Percentiles rank a stretch among this genome's conserved stretches.
phyloP scores from a whole-genome alignment of 2,888 invertebrate species.

The Crepidodera aurea region DNA sequence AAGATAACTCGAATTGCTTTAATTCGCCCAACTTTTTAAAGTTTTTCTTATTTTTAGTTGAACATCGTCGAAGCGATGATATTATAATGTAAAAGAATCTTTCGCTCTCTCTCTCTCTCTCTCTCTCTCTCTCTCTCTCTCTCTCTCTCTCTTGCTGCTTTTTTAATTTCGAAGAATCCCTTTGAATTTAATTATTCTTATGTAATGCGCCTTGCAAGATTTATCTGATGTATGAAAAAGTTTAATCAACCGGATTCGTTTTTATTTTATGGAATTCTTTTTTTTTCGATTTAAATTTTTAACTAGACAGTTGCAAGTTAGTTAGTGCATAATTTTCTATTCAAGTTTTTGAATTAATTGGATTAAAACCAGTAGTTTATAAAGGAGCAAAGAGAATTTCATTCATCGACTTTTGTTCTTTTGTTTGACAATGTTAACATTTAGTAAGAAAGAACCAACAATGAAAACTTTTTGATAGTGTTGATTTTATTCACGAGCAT shows the following conservation, averaged over 20 bases:
- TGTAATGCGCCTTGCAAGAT: constrained; percentile 19
- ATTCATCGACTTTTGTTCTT: too few species aligned
- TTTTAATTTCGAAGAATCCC: constrained; percentile 19
- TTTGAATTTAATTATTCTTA: constrained; percentile 34
- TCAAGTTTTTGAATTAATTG: too few species aligned
- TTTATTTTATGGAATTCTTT: background rate
- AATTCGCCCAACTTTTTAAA: constrained; percentile 37
- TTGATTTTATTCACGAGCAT: too few species aligned
- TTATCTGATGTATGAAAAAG: constrained; percentile 28
- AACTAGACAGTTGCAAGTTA: background rate
- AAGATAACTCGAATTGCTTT: constrained; percentile 50
- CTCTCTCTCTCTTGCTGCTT: too few species aligned
- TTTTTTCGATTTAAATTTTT: background rate
- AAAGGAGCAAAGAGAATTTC: too few species aligned
- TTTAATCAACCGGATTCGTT: constrained; percentile 19
- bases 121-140: too few species aligned
- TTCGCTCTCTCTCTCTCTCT: too few species aligned
- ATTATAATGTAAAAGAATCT: constrained; percentile 33
- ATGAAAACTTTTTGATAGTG: too few species aligned
- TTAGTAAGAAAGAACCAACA: too few species aligned
- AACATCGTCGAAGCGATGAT: constrained; percentile 29
- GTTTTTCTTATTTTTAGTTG: constrained; percentile 27
- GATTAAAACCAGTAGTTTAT: too few species aligned
- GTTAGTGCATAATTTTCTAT: too few species aligned
- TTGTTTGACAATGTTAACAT: too few species aligned